phyloP scores from a whole-genome alignment of 92 coral and sea anemone species.

The Porites divaricata region DNA sequence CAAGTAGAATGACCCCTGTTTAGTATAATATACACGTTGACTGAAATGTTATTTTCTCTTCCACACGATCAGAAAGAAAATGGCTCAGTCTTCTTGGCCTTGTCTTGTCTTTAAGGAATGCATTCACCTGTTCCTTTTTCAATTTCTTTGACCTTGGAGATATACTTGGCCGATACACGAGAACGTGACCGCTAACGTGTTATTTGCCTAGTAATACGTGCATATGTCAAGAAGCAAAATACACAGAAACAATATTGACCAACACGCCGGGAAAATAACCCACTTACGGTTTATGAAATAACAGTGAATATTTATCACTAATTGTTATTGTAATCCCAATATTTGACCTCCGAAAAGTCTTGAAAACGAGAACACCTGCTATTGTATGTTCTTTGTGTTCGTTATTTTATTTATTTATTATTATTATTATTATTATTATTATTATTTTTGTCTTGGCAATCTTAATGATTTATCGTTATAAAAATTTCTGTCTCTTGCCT shows the following conservation, averaged over 20 bases:
- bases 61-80: not conserved
- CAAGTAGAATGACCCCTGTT: slow-evolving; percentile 2
- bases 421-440: too few species aligned
- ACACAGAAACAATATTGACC: slow-evolving; percentile 8
- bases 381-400: too few species aligned
- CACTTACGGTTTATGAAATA: slow-evolving; percentile 17
- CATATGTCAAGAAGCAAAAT: not conserved
- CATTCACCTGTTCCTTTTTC: not conserved
- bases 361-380: too few species aligned
- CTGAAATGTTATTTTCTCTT: too few species aligned
- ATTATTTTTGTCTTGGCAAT: too few species aligned
- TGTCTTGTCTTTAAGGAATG: not conserved
- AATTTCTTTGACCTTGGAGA: not conserved
- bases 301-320: not conserved
- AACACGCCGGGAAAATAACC: slow-evolving; percentile 15
- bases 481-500: too few species aligned
- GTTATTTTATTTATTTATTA: too few species aligned
- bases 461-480: too few species aligned
- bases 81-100: not conserved
- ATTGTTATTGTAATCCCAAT: not conserved
- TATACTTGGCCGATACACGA: not conserved
- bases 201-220: slow-evolving; percentile 5
- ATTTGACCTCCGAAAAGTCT: too few species aligned
- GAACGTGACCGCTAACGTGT: slow-evolving; percentile 5
- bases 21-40: not conserved